Conservation (phyloP, 2,113 vertebrate species). For the Poicephalus meyeri region DNA sequence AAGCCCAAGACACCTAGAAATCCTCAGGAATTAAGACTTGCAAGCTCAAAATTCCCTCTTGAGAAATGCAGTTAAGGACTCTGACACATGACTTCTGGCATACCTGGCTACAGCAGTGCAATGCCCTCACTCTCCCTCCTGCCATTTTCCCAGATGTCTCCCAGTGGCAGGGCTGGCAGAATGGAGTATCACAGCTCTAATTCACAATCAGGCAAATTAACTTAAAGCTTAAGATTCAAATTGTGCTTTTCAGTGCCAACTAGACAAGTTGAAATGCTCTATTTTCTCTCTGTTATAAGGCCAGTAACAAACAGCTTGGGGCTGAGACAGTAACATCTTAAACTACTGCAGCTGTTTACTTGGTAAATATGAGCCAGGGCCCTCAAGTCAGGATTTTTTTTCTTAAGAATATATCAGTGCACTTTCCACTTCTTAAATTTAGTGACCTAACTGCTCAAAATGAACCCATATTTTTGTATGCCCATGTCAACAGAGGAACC, state of each 20-base stretch:
- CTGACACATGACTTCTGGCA: neutral
- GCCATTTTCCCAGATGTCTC: neutral
- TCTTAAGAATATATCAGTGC: neutral
- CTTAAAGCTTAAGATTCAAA: neutral
- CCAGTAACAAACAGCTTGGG: neutral
- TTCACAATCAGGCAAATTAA: neutral
- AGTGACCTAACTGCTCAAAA: slow-evolving; percentile 26
- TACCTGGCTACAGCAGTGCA: neutral
- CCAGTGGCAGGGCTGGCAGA: neutral
- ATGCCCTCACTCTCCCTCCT: neutral
- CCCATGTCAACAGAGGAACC: neutral
- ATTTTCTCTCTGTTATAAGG: neutral
- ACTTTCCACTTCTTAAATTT: slow-evolving; percentile 29
- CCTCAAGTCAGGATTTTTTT: neutral
- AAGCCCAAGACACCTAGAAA: neutral
- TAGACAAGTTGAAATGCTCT: neutral
- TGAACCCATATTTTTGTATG: neutral
- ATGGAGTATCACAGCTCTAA: neutral
- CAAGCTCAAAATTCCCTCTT: neutral
- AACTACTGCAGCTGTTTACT: slow-evolving; percentile 29
- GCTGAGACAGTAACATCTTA: neutral
- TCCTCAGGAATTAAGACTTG: neutral
- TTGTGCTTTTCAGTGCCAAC: neutral
- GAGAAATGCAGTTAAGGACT: neutral
- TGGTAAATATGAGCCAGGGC: neutral